Evolutionary conservation across 2,888 invertebrate genomes (phyloP), one percentile per base, ranked within the genome.

Genomic region (Unio delphinus): DNA sequence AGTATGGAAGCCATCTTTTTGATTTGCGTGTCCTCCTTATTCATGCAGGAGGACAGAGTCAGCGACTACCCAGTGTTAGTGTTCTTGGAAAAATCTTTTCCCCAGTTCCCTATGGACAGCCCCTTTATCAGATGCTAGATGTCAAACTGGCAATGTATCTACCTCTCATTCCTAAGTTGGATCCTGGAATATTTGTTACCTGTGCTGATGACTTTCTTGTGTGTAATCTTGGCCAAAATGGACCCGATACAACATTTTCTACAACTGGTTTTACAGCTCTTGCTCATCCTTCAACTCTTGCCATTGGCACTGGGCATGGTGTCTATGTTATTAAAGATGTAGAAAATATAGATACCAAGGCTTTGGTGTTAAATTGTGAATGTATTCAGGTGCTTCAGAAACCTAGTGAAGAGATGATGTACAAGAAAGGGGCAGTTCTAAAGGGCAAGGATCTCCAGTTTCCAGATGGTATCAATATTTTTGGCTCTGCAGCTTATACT

Each of bases 1-100:
- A 80, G 23, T 89, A 86, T 77, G 87, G 87, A 15, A 81, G 81
- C 8, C 74, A 78, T 26, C 72, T 91, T 63, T 83, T 78, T 70
- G 61, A 71, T 6, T 80, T 75, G 76, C 82, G 84, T 64, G 81
- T 91, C 3, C 80, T 91, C 17, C 80, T 91, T 20, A 89, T 91
- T 28, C 91, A 90, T 79, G 89, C 91, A 63, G 91, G 91, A 18
- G 91, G 91, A 3, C 88, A 89, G 79, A 91, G 91, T 73, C 90
- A 91, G 80, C 80, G 91, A n/a, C 85, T 91, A 76, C 91, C 91
- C 11, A 90, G 89, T 72, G 87, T 90, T 30, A 89, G 89, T 69
- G 85, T 90, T 23, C 82, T 91, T 15, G 91, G 91, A 4, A 91
- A 91, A 77, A 82, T 91, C 5, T 91, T 91, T 74, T 87, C 89